Percentiles rank a stretch among this genome's conserved stretches.
These are phyloP conservation scores for Rattus rattus DNA, from an alignment of 2,113 vertebrate genomes.

Conservation along the genomic window DNA sequence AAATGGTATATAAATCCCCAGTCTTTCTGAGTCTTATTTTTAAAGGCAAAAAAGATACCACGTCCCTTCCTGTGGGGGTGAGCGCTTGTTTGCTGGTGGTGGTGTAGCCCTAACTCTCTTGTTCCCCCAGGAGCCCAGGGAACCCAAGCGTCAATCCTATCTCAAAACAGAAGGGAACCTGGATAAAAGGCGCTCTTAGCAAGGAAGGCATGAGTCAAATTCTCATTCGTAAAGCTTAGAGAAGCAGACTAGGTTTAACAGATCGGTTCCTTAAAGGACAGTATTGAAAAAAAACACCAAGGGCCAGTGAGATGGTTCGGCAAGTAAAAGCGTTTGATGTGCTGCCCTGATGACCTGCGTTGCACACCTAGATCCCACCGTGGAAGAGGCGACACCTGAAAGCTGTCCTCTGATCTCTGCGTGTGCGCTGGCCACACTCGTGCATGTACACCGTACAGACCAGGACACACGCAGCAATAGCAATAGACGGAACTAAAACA, in stretches of 20 bases:
- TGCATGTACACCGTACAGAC: background rate
- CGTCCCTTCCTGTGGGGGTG: background rate
- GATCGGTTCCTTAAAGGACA: background rate
- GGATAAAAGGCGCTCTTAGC: background rate
- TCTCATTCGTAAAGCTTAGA: background rate
- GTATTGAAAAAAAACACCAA: background rate
- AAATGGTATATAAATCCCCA: background rate
- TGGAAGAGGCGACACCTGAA: too few relatives aligned
- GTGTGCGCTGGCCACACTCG: too few relatives aligned
- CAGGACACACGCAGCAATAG: background rate
- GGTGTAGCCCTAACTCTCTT: background rate
- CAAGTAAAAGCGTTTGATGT: background rate
- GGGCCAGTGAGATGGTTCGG: background rate
- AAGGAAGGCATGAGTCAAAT: background rate
- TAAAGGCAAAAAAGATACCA: background rate
- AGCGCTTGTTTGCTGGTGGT: background rate
- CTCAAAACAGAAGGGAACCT: background rate
- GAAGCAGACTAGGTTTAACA: background rate
- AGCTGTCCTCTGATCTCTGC: background rate
- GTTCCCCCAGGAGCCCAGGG: background rate
- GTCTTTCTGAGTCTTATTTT: background rate
- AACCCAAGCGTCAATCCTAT: background rate
- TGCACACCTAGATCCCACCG: background rate
- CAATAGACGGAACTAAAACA: background rate
- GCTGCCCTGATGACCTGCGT: background rate